These are phyloP conservation scores for Lysiphlebus fabarum DNA, from an alignment of 1,140 invertebrate genomes.

Conservation along the genomic window DNA sequence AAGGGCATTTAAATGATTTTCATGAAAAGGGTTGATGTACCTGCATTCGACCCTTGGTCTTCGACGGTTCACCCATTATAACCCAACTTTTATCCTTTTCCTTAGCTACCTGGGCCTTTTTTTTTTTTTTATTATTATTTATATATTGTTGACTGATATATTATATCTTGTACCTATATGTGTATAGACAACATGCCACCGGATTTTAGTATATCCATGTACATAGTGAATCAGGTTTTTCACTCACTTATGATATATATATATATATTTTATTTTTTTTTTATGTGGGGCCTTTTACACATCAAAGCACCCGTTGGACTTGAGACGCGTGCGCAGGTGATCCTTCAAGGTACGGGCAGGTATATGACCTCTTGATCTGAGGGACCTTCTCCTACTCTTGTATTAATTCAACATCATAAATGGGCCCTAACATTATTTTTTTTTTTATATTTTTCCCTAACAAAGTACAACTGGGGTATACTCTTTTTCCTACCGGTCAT, in stretches of 20 bases:
- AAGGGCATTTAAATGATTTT: conserved; percentile 45
- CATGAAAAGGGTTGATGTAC: conserved; percentile 47
- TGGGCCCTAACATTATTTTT: background rate
- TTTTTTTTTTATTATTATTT: background rate
- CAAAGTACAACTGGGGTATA: background rate
- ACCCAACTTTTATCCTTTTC: conserved; percentile 1
- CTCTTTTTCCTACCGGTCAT: background rate
- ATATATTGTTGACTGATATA: background rate
- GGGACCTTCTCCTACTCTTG: conserved; percentile 9
- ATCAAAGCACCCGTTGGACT: conserved; percentile 12
- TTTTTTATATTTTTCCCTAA: background rate
- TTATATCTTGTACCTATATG: background rate
- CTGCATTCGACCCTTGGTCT: conserved; percentile 43
- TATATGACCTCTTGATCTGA: conserved; percentile 26
- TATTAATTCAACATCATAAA: too few relatives aligned
- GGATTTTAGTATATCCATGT: background rate
- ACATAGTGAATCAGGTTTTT: conserved; percentile 32
- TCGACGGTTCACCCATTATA: conserved; percentile 35
- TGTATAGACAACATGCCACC: background rate
- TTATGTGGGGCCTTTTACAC: conserved; percentile 4
- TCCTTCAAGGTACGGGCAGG: conserved; percentile 23
- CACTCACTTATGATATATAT: conserved; percentile 18
- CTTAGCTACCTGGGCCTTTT: too few relatives aligned
- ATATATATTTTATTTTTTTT: too few relatives aligned
- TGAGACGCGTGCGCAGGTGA: conserved; percentile 28